These are phyloP conservation scores for Vireo griseus DNA, from an alignment of 2,797 vertebrate genomes.

Conservation along the genomic window DNA sequence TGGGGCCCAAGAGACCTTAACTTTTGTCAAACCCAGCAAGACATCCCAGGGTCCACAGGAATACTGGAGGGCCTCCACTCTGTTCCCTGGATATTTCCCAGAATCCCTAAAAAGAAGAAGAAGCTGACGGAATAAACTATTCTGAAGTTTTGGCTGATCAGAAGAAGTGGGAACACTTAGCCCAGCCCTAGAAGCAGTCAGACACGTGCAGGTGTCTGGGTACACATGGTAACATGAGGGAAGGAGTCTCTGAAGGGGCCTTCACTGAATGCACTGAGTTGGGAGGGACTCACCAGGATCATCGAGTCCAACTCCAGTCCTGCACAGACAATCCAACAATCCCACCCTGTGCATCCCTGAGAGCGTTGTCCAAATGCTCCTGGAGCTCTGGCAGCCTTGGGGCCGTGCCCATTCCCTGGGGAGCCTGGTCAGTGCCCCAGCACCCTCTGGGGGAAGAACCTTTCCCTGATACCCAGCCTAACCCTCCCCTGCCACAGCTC, in stretches of 20 bases:
- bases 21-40: background rate
- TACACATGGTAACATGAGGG: rapidly evolving
- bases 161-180: background rate
- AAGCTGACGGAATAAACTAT: background rate
- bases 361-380: rapidly evolving
- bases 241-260: background rate
- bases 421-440: rapidly evolving
- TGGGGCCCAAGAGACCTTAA: background rate
- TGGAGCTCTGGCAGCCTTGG: background rate
- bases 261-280: background rate
- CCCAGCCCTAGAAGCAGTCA: background rate
- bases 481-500: rapidly evolving
- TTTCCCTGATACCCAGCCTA: background rate
- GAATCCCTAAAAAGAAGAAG: background rate
- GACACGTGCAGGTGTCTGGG: rapidly evolving
- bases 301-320: rapidly evolving
- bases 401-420: background rate
- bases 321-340: background rate
- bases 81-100: background rate
- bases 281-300: background rate
- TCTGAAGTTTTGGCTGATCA: background rate
- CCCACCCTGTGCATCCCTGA: background rate
- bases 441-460: background rate
- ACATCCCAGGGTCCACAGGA: background rate
- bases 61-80: background rate